These are phyloP conservation scores for Bacillus rossius DNA, from an alignment of 1,140 invertebrate species.

Conservation along the genomic window DNA sequence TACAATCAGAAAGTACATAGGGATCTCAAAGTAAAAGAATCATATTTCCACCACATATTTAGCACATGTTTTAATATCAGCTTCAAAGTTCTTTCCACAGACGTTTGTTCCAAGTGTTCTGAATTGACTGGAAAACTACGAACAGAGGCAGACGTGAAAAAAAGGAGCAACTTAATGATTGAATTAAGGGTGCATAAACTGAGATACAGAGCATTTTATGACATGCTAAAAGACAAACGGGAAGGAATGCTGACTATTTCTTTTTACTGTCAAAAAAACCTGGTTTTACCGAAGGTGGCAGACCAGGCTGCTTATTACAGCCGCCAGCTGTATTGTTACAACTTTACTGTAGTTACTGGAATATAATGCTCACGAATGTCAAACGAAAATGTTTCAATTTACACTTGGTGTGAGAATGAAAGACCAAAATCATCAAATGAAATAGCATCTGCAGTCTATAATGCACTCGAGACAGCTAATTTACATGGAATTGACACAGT, in stretches of 20 bases:
- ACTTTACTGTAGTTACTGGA: slow-evolving; percentile 34
- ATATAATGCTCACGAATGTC: slow-evolving; percentile 27
- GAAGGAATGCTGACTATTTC: slow-evolving; percentile 23
- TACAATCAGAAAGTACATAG: slow-evolving; percentile 7
- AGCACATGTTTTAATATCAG: slow-evolving; percentile 20
- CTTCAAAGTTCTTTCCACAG: slow-evolving; percentile 22
- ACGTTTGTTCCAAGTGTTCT: slow-evolving; percentile 25
- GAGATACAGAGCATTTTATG: slow-evolving; percentile 31
- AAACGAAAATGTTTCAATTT: slow-evolving; percentile 27
- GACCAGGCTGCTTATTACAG: slow-evolving; percentile 35
- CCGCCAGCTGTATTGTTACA: slow-evolving; percentile 35
- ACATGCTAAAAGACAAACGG: slow-evolving; percentile 27
- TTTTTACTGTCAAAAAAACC: slow-evolving; percentile 41
- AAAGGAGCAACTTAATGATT: slow-evolving; percentile 17
- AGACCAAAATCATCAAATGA: slow-evolving; percentile 22
- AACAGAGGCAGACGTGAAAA: slow-evolving; percentile 13
- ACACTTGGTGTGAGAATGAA: slow-evolving; percentile 26
- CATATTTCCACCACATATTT: slow-evolving; percentile 19
- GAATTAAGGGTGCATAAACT: slow-evolving; percentile 27
- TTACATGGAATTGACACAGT: slow-evolving; percentile 15
- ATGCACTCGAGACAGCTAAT: slow-evolving; percentile 10
- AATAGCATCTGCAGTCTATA: slow-evolving; percentile 22
- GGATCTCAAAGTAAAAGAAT: slow-evolving; percentile 18
- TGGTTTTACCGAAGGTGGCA: slow-evolving; percentile 29
- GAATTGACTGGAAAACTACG: slow-evolving; percentile 19